Evolutionary conservation across 2,888 invertebrate genomes (phyloP), one percentile per base, ranked within the genome.

Genomic region (Phorcus lineatus): DNA sequence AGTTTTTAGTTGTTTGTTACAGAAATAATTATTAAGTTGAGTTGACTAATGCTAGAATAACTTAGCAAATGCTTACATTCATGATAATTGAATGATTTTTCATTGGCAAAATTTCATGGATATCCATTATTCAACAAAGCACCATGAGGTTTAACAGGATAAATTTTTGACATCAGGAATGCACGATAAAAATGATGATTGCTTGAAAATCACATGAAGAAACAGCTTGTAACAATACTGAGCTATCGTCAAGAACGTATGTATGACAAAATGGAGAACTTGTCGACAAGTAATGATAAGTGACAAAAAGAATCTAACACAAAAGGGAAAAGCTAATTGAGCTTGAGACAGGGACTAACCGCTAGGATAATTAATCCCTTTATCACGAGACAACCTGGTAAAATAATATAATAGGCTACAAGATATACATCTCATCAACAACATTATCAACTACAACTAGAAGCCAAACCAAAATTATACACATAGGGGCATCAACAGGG

Each of bases 381-480:
- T 70, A 70, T 70, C 70, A 70, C 70, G 31, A 70, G 70, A 70
- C 70, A 70, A 70, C 70, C 40, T 16, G 40, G 11, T 70, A 70
- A 70, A 31, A 70, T 31, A 70, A 70, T 36, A 70, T 31, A 70
- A 70, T 24, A 19, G 57, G 70, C 70, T 70, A 70, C 70, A 76
- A 76, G 76, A 76, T 76, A 76, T 76, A 76, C 76, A 76, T 54
- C 55, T 31, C 36, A 55, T 28, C 54, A 36, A 54, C 55, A 16
- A 52, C 52, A 75, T 55, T 31, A 76, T 36, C 36, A 53, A 31
- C 76, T 76, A 55, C 55, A 24, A 55, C 76, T 76, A 76, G 6
- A 76, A 55, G 55, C 76, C 24, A 76, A 76, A 54, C 76, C 22
- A 55, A 76, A 76, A 55, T 76, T 70, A 55, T 76, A 76, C 76